A percentile compares a stretch with the other conserved stretches of the same genome.
Evolutionary conservation across 2,888 invertebrate genomes (phyloP).

Genomic region (Chrysomela aeneicollis): DNA sequence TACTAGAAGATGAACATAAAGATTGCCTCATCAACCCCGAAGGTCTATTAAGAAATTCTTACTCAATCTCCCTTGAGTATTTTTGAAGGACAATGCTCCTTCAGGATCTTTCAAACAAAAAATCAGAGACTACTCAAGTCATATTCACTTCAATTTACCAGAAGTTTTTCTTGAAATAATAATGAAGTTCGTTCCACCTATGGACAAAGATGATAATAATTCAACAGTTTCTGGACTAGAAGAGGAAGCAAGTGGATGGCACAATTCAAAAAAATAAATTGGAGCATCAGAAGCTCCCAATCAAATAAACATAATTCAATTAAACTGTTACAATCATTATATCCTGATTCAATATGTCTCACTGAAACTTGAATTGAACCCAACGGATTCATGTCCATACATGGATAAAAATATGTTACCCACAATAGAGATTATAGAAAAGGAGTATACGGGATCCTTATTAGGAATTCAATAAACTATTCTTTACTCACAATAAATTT

Average conservation of each 20-base stretch:
- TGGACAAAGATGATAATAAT: too few species aligned
- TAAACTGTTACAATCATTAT: neutral
- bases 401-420: neutral
- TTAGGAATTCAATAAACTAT: neutral
- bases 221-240: too few species aligned
- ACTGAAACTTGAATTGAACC: neutral
- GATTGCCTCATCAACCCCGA: neutral
- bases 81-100: neutral
- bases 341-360: neutral
- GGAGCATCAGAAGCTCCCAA: neutral
- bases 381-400: neutral
- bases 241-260: too few species aligned
- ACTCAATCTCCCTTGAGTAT: neutral
- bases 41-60: neutral
- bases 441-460: neutral
- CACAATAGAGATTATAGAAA: conserved; percentile 1
- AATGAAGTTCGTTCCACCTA: neutral
- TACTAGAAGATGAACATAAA: neutral
- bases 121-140: neutral
- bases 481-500: neutral
- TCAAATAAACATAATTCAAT: neutral
- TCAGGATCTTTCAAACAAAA: neutral
- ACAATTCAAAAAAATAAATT: neutral
- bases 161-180: neutral
- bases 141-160: neutral